phyloP scores from a whole-genome alignment of 2,888 invertebrate genomes.

The Drosophila greeni region DNA sequence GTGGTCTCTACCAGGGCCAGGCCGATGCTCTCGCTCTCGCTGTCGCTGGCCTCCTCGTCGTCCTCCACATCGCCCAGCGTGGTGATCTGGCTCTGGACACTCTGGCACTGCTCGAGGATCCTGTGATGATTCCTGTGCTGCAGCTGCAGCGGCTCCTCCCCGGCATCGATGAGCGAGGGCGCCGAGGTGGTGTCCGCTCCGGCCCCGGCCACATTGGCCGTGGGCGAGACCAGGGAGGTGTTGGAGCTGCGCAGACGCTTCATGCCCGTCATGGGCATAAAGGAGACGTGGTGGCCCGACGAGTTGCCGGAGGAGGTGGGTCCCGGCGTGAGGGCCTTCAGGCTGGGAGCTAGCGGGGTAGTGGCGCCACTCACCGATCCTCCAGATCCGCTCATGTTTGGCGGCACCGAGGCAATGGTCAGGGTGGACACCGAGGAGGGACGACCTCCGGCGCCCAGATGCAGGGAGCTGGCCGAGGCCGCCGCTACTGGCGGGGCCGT shows the following conservation, averaged over 20 bases:
- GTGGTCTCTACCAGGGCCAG: constrained; percentile 56
- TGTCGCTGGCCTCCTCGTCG: constrained; percentile 44
- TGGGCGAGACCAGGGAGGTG: constrained; percentile 51
- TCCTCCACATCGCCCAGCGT: constrained; percentile 71
- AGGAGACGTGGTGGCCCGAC: constrained; percentile 72
- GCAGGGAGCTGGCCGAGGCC: constrained; percentile 52
- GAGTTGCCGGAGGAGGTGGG: constrained; percentile 45
- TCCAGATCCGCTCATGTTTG: constrained; percentile 45
- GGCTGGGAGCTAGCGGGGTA: constrained; percentile 56
- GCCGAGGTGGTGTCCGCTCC: constrained; percentile 55
- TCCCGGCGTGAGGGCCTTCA: constrained; percentile 74
- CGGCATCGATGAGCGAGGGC: constrained; percentile 58
- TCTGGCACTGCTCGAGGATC: constrained; percentile 64
- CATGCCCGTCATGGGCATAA: constrained; percentile 61
- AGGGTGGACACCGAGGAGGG: constrained; percentile 66
- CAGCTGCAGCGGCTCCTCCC: constrained; percentile 27
- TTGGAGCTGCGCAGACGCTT: constrained; percentile 53
- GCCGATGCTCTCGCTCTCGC: constrained; percentile 56
- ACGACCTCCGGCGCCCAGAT: constrained; percentile 43
- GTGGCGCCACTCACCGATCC: constrained; percentile 62
- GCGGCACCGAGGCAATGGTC: constrained; percentile 68
- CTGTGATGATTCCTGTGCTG: constrained; percentile 45
- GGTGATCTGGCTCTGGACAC: constrained; percentile 70
- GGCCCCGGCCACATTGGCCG: constrained; percentile 28
- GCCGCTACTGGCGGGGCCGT: constrained; percentile 66